phyloP scores from a whole-genome alignment of 2,113 vertebrate genomes.

The Centropus unirufus region DNA sequence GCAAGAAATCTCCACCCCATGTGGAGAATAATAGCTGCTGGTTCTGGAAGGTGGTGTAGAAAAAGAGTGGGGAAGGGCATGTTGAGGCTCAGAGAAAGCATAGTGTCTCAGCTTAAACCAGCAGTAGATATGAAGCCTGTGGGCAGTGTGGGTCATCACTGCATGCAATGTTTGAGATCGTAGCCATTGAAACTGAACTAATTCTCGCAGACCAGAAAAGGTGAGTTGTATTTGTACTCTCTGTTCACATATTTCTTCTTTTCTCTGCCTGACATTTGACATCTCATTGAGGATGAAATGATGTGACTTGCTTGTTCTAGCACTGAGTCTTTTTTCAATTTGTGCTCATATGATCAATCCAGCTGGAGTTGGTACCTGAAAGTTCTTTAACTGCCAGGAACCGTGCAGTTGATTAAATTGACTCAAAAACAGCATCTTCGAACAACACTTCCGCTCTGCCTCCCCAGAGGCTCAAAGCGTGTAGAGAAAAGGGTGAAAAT shows the following conservation, averaged over 20 bases:
- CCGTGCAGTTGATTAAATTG: background rate
- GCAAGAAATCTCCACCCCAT: background rate
- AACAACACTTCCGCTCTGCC: background rate
- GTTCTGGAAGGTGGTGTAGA: background rate
- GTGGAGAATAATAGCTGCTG: background rate
- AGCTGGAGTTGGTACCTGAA: background rate
- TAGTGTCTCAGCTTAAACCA: background rate
- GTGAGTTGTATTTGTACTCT: accelerated
- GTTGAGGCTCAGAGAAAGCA: background rate
- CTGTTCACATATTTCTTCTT: background rate
- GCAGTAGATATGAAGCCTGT: background rate
- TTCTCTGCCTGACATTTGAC: background rate
- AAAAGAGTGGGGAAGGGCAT: background rate
- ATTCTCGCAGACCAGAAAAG: background rate
- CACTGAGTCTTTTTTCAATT: background rate
- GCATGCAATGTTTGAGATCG: background rate
- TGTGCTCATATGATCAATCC: background rate
- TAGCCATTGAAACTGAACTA: background rate
- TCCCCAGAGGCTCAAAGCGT: background rate
- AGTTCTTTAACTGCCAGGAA: background rate
- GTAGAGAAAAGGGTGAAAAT: constrained; percentile 1
- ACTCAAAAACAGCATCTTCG: constrained; percentile 12
- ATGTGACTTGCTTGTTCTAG: background rate
- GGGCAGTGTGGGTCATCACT: background rate
- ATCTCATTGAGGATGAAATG: background rate